phyloP scores from a whole-genome alignment of 2,113 vertebrate species.

The Mellivora capensis region DNA sequence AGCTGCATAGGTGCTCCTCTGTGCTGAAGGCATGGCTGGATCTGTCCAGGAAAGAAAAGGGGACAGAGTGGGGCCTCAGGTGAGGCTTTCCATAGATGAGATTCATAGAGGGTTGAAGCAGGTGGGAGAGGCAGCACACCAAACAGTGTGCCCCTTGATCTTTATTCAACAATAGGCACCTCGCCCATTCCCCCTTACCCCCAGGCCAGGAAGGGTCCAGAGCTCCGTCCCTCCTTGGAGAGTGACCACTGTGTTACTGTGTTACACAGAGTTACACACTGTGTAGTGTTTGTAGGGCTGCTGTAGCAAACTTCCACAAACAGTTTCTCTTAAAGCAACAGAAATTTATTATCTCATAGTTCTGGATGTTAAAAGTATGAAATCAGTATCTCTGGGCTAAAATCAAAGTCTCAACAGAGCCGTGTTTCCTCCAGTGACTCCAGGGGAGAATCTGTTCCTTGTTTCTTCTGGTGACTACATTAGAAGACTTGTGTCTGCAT shows the following conservation, averaged over 20 bases:
- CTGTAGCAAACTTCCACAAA: neutral
- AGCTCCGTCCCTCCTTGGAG: fast-evolving
- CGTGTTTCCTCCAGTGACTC: fast-evolving
- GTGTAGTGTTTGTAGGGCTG: neutral
- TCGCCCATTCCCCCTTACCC: fast-evolving
- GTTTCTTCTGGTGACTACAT: neutral
- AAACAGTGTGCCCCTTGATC: neutral
- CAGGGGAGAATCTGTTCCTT: neutral
- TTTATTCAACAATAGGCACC: neutral
- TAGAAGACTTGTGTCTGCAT: neutral
- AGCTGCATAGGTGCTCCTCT: neutral
- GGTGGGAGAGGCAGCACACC: neutral
- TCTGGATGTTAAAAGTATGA: neutral
- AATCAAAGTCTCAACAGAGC: too few species aligned
- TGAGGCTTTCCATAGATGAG: neutral
- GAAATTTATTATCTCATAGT: neutral
- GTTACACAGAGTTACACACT: neutral
- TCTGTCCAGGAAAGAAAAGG: neutral
- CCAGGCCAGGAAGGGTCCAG: neutral
- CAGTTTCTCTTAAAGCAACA: neutral
- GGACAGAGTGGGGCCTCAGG: too few species aligned
- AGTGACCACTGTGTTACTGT: neutral
- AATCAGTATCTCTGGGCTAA: neutral
- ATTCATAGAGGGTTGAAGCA: neutral
- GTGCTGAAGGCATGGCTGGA: neutral